These are phyloP conservation scores for Aphaenogaster ashmeadi DNA, from an alignment of 1,140 invertebrate genomes.

Conservation along the genomic window DNA sequence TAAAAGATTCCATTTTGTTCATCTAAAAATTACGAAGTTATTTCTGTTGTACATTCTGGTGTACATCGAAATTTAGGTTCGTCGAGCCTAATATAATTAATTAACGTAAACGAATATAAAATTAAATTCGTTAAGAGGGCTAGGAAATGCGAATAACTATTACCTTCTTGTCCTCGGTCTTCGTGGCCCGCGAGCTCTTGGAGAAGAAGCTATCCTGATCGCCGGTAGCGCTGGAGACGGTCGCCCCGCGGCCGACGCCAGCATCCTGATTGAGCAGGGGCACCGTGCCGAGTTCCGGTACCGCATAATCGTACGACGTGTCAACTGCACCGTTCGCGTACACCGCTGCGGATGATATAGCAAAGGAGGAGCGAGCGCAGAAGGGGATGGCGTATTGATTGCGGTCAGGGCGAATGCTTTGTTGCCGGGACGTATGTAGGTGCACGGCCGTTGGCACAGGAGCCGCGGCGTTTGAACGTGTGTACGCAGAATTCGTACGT, in stretches of 20 bases:
- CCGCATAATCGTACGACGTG: constrained; percentile 91
- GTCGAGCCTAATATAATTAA: background rate
- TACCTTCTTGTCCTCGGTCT: constrained; percentile 87
- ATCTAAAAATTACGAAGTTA: background rate
- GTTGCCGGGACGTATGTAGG: constrained; percentile 70
- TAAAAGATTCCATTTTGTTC: background rate
- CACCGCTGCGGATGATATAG: constrained; percentile 84
- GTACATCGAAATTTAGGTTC: background rate
- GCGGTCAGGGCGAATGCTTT: constrained; percentile 81
- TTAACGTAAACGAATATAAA: background rate
- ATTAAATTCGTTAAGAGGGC: background rate
- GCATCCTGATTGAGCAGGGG: constrained; percentile 88
- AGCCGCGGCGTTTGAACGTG: constrained; percentile 37
- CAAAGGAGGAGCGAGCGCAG: constrained; percentile 78
- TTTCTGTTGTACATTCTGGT: background rate
- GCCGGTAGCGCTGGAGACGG: constrained; percentile 76
- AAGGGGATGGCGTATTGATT: constrained; percentile 81
- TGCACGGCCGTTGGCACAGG: constrained; percentile 43
- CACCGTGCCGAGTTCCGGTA: constrained; percentile 91
- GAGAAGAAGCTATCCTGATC: constrained; percentile 87
- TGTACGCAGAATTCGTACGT: background rate
- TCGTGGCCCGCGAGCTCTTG: constrained; percentile 83
- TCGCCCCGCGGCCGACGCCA: constrained; percentile 68
- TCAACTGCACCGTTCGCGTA: constrained; percentile 86
- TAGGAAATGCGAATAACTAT: constrained; percentile 21